phyloP scores from a whole-genome alignment of 1,140 invertebrate genomes.

The Pachyrhynchus sulphureomaculatus region DNA sequence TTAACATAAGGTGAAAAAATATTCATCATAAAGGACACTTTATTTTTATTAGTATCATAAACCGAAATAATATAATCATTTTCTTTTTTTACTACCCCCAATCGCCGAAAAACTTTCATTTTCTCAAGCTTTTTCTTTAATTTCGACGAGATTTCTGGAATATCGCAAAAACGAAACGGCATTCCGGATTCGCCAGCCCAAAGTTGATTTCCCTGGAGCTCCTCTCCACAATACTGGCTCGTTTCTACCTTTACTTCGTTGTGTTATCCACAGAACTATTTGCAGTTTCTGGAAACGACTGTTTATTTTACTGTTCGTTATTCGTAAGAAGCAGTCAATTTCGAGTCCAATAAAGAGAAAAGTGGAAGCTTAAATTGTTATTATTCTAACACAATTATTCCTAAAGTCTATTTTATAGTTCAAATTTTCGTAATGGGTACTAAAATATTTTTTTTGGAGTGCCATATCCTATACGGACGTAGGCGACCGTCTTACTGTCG shows the following conservation, averaged over 20 bases:
- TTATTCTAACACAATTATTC: too few species aligned
- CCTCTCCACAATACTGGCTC: constrained; percentile 3
- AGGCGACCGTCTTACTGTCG: too few species aligned
- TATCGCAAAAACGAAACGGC: background rate
- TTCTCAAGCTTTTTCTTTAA: constrained; percentile 1
- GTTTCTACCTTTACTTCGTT: constrained; percentile 1
- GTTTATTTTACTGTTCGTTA: background rate
- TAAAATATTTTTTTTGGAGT: too few species aligned
- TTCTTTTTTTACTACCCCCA: background rate
- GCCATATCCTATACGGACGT: too few species aligned
- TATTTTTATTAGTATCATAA: background rate
- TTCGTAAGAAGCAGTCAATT: too few species aligned
- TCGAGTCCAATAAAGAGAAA: too few species aligned
- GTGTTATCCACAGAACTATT: constrained; percentile 2
- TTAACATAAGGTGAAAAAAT: too few species aligned
- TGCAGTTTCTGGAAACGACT: background rate
- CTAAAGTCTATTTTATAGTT: too few species aligned
- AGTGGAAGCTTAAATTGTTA: too few species aligned
- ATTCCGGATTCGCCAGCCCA: background rate
- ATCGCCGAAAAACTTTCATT: background rate
- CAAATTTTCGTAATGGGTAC: too few species aligned
- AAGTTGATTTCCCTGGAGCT: constrained; percentile 2
- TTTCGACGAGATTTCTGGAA: background rate
- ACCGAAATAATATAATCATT: background rate
- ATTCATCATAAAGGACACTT: too few species aligned